Conservation (phyloP, 2,888 invertebrate genomes). For the Ichneumoninae sp. region DNA sequence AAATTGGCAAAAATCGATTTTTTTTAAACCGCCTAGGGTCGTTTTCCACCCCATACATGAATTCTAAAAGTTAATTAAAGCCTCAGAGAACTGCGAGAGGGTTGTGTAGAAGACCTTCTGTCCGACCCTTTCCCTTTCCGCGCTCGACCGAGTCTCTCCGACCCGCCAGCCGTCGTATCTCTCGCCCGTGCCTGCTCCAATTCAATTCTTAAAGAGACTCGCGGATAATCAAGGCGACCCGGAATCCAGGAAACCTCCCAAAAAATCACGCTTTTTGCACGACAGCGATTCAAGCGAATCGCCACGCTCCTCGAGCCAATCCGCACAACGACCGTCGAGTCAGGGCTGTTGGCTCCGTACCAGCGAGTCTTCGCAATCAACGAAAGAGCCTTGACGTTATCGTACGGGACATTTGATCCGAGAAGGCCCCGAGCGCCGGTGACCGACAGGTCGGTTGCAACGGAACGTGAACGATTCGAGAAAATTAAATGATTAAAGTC, state of each 20-base stretch:
- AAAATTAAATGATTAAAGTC: constrained; percentile 39
- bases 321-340: background rate
- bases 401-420: constrained; percentile 18
- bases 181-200: constrained; percentile 16
- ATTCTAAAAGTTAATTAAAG: constrained; percentile 70
- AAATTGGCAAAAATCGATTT: no score
- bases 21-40: no score
- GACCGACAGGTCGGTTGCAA: background rate
- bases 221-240: background rate
- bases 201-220: background rate
- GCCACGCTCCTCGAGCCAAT: background rate
- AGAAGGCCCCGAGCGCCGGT: background rate
- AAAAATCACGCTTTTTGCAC: background rate
- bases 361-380: constrained; percentile 9
- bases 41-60: no score
- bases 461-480: constrained; percentile 1
- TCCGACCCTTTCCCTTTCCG: constrained; percentile 40
- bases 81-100: constrained; percentile 55
- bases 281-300: background rate
- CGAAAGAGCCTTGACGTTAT: constrained; percentile 34
- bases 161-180: constrained; percentile 22
- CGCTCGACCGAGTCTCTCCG: constrained; percentile 28
- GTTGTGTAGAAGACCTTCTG: background rate
- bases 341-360: background rate
- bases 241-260: background rate